Conservation (phyloP, 2,888 invertebrate species). For the Apoda limacodes region DNA sequence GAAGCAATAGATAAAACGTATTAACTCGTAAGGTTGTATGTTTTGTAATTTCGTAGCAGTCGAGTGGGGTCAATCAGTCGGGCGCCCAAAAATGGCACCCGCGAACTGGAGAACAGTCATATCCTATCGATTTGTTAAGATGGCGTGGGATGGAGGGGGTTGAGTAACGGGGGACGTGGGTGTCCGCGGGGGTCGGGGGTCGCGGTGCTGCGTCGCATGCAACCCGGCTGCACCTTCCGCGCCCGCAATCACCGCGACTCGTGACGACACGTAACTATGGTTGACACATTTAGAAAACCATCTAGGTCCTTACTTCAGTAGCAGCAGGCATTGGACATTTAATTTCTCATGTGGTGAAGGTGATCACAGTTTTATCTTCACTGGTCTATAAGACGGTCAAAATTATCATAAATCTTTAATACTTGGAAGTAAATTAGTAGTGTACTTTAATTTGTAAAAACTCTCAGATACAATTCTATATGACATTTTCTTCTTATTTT, state of each 20-base stretch:
- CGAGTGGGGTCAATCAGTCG: constrained; percentile 61
- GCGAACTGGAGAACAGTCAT: constrained; percentile 69
- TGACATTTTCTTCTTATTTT: no score
- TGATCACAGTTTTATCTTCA: no score
- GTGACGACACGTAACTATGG: constrained; percentile 34
- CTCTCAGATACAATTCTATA: no score
- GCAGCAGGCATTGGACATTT: no score
- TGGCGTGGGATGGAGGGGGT: constrained; percentile 53
- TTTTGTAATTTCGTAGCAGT: no score
- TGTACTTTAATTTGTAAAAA: no score
- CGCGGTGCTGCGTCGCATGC: constrained; percentile 60
- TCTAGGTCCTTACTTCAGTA: neutral
- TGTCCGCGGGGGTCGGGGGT: constrained; percentile 38
- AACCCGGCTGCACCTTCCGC: constrained; percentile 61
- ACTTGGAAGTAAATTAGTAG: no score
- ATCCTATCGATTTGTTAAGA: constrained; percentile 73
- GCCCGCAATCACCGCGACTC: constrained; percentile 43
- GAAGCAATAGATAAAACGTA: no score
- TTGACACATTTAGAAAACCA: constrained; percentile 24
- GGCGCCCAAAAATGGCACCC: constrained; percentile 65
- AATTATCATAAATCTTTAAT: no score
- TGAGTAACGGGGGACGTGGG: constrained; percentile 24
- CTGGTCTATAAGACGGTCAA: no score
- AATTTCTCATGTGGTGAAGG: no score
- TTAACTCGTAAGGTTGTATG: no score